Conservation (phyloP, 2,113 vertebrate genomes). For the Triplophysa rosa region DNA sequence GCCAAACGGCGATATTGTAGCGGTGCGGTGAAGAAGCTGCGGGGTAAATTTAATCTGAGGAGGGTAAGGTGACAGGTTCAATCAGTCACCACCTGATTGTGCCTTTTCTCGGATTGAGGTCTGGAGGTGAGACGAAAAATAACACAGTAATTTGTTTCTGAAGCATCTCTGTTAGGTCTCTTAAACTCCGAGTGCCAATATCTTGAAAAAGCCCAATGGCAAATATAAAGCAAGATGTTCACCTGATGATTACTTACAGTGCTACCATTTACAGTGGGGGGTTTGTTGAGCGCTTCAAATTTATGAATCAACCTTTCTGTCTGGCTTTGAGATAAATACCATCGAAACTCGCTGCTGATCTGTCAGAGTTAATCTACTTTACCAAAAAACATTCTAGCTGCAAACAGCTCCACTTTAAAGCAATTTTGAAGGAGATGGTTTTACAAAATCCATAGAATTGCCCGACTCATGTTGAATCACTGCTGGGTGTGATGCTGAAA, state of each 20-base stretch:
- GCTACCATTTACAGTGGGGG: background rate
- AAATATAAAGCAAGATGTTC: conserved; percentile 48
- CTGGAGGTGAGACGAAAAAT: conserved; percentile 56
- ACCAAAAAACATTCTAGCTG: background rate
- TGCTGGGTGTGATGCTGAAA: background rate
- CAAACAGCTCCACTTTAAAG: conserved; percentile 7
- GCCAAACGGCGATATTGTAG: background rate
- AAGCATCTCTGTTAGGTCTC: conserved; percentile 48
- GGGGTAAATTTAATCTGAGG: conserved; percentile 68
- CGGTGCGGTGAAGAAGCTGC: conserved; percentile 9
- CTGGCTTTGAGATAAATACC: conserved; percentile 38
- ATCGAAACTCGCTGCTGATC: conserved; percentile 24
- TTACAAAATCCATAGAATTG: background rate
- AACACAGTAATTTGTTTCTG: conserved; percentile 53
- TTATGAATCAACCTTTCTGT: conserved; percentile 33
- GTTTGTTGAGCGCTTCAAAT: conserved; percentile 8
- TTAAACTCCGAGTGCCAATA: conserved; percentile 33
- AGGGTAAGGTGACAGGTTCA: conserved; percentile 63
- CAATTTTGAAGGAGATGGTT: background rate
- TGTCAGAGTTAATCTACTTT: conserved; percentile 42
- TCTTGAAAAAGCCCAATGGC: conserved; percentile 8
- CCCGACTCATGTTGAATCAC: conserved; percentile 2
- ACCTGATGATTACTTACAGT: conserved; percentile 35
- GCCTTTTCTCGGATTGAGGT: conserved; percentile 59
- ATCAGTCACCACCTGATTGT: conserved; percentile 67